Percentiles rank a stretch among this genome's conserved stretches.
Evolutionary conservation across 2,113 vertebrate genomes (phyloP).

Genomic region (Thunnus maccoyii): DNA sequence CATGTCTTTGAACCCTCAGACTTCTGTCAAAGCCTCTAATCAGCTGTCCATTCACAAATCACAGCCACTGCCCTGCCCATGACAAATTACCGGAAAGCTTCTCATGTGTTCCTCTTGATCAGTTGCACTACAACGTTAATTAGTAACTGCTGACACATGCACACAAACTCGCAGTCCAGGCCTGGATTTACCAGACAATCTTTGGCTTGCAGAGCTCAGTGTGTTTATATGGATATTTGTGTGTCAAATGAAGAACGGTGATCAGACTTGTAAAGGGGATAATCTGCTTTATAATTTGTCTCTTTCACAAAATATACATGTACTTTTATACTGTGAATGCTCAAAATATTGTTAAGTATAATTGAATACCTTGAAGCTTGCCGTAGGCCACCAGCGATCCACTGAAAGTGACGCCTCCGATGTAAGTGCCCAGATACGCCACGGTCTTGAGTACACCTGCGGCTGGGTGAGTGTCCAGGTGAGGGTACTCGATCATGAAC

Average conservation of each 20-base stretch:
- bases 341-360: not conserved
- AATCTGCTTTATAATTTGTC: not conserved
- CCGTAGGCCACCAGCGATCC: conserved; percentile 83
- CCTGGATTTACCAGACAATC: conserved; percentile 52
- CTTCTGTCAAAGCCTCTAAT: conserved; percentile 42
- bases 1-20: conserved; percentile 10
- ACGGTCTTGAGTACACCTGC: conserved; percentile 82
- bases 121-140: conserved; percentile 27
- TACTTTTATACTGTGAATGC: not conserved
- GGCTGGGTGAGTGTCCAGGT: conserved; percentile 80
- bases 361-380: conserved; percentile 82
- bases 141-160: conserved; percentile 30
- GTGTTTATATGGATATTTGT: conserved; percentile 39
- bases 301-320: not conserved
- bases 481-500: conserved; percentile 85
- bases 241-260: conserved; percentile 15
- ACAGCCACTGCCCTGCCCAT: conserved; percentile 21
- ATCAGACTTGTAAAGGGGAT: conserved; percentile 13
- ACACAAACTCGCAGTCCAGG: not conserved
- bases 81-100: conserved; percentile 46
- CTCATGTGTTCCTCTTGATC: conserved; percentile 58
- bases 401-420: conserved; percentile 86
- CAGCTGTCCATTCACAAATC: conserved; percentile 40
- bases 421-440: conserved; percentile 84
- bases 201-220: not conserved